Conservation (phyloP, 2,888 invertebrate genomes). For the Seira sanloemensis region DNA sequence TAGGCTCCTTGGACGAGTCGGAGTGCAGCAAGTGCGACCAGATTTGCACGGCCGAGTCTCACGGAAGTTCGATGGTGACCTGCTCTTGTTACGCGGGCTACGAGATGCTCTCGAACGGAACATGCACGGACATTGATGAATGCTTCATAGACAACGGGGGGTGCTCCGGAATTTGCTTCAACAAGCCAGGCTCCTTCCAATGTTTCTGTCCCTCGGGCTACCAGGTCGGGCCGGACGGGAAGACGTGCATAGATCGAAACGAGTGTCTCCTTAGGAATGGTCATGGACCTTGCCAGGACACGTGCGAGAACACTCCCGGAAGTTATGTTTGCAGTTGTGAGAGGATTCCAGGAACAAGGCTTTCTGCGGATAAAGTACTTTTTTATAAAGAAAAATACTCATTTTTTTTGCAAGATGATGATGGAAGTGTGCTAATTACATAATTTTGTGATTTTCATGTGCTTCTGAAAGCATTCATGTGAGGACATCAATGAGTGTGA, state of each 20-base stretch:
- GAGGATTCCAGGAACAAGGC: conserved; percentile 79
- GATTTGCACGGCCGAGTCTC: conserved; percentile 70
- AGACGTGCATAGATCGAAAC: conserved; percentile 77
- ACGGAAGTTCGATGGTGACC: conserved; percentile 61
- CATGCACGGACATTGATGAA: conserved; percentile 76
- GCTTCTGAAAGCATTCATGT: conserved; percentile 76
- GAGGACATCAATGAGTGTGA: conserved; percentile 78
- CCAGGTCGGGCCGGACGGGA: conserved; percentile 75
- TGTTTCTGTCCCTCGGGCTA: conserved; percentile 78
- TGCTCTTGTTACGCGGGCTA: conserved; percentile 73
- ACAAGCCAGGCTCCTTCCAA: conserved; percentile 78
- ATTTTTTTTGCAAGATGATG: not conserved
- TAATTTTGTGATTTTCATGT: not conserved
- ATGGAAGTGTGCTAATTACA: not conserved
- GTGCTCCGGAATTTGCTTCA: conserved; percentile 82
- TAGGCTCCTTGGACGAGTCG: conserved; percentile 69
- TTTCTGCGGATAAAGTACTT: conserved; percentile 77
- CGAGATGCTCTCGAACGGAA: conserved; percentile 67
- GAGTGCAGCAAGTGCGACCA: conserved; percentile 73
- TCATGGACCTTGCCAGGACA: conserved; percentile 81
- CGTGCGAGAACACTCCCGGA: conserved; percentile 80
- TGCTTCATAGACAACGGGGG: conserved; percentile 80
- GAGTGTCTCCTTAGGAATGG: conserved; percentile 81
- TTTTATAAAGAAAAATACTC: too few relatives aligned
- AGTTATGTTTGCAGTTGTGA: conserved; percentile 80